These are phyloP conservation scores for Ditylenchus dipsaci DNA, from an alignment of 1,140 invertebrate species.

Conservation along the genomic window DNA sequence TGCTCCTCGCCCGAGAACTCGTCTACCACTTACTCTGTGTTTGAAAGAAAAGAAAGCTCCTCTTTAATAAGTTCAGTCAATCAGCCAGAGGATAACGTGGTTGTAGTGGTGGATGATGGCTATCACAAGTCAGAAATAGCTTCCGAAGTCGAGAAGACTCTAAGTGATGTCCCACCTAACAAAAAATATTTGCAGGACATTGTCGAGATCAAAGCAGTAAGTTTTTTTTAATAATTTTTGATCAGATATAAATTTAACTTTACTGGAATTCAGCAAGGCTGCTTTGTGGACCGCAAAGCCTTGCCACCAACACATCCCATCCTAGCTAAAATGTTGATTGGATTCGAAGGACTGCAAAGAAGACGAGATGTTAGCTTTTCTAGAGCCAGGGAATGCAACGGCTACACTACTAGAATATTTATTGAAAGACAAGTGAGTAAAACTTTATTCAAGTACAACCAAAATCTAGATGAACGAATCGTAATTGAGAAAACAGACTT, in stretches of 20 bases:
- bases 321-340: slow-evolving; percentile 31
- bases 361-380: slow-evolving; percentile 25
- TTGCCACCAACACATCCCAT: slow-evolving; percentile 20
- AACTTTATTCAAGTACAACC: too few species aligned
- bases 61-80: too few species aligned
- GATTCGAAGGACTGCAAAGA: slow-evolving; percentile 28
- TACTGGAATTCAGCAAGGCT: slow-evolving; percentile 9
- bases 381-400: slow-evolving; percentile 22
- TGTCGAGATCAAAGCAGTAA: slow-evolving; percentile 23
- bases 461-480: too few species aligned
- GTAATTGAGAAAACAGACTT: too few species aligned
- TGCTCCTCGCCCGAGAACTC: too few species aligned
- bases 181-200: slow-evolving; percentile 23
- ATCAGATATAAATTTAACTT: background rate
- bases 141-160: background rate
- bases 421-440: slow-evolving; percentile 11
- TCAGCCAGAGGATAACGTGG: too few species aligned
- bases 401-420: slow-evolving; percentile 17
- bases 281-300: slow-evolving; percentile 16
- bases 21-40: too few species aligned
- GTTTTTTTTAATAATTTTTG: background rate
- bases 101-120: too few species aligned
- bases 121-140: background rate
- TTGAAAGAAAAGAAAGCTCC: too few species aligned
- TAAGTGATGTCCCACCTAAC: background rate